Evolutionary conservation across 2,888 invertebrate species (phyloP), one percentile per base, ranked within the genome.

Genomic region (Drosophila dives): DNA sequence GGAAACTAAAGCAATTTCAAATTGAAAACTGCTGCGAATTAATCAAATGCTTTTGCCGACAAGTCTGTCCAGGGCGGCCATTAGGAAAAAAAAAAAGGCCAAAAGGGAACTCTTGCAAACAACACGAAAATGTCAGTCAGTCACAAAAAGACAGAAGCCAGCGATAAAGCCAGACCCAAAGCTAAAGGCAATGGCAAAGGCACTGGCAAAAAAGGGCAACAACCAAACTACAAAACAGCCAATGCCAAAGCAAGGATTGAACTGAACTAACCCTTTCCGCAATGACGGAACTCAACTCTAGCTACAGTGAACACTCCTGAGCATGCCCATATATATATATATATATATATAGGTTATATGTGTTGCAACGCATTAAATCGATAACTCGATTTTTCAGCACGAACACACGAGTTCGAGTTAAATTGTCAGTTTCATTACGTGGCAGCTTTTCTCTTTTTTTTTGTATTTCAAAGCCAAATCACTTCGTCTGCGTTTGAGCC

Each of bases 301-400:
- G 40, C 23, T 29, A 49, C 62, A 70, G 33, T 62, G 61, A 15
- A 45, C 61, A 68, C 55, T 11, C 45, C 63, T 32, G 40, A 17
- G 42, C 23, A 60, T 20, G 17, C 17, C n/a, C 33, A 20, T 42
- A 15, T 38, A 48, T 20, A 17, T 64, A 23, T 55, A 50, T 42
- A 42, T 40, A 10, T 20, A 33, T 12, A 26, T 67, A 34, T 53
- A 49, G 45, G 45, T 45, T 45, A 42, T 72, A 56, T 61, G 40
- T 53, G 51, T 64, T 73, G 77, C 64, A 72, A 78, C 81, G 77
- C 83, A 86, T 90, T 85, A 88, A 90, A 89, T 90, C 89, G 89
- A 90, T 88, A 90, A 88, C 87, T 89, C 77, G 76, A 90, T 90
- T 89, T 89, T 89, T 89, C 83, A 90, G 72, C 87, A 85, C 85